Conservation (phyloP, 1,140 invertebrate species). For the Leptopilina boulardi region DNA sequence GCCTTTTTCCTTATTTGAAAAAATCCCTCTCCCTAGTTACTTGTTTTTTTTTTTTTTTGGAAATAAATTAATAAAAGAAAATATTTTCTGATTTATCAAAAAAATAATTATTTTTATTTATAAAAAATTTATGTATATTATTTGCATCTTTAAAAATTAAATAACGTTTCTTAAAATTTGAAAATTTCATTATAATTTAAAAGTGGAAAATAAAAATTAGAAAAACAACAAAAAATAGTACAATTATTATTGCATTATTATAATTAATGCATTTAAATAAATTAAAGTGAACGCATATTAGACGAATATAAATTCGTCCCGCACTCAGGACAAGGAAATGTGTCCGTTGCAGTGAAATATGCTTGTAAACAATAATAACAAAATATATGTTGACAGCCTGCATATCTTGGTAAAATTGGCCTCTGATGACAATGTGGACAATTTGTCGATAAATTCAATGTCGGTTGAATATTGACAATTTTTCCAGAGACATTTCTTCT, state of each 20-base stretch:
- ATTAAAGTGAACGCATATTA: constrained; percentile 54
- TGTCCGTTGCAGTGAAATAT: constrained; percentile 63
- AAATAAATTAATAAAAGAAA: too few species aligned
- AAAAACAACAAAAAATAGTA: too few species aligned
- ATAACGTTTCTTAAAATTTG: too few species aligned
- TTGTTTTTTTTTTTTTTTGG: too few species aligned
- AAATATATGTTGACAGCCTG: constrained; percentile 71
- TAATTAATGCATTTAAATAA: too few species aligned
- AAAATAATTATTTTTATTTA: too few species aligned
- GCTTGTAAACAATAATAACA: constrained; percentile 73
- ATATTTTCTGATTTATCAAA: too few species aligned
- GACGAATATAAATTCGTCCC: constrained; percentile 50
- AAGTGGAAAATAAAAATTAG: too few species aligned
- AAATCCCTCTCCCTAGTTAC: not conserved
- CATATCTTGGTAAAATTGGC: constrained; percentile 69
- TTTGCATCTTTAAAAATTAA: too few species aligned
- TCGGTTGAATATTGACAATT: constrained; percentile 31
- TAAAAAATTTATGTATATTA: too few species aligned
- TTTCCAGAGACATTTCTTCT: not conserved
- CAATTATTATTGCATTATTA: too few species aligned
- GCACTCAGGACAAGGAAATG: constrained; percentile 65
- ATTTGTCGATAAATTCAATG: constrained; percentile 57
- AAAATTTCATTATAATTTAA: too few species aligned
- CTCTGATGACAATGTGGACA: constrained; percentile 68
- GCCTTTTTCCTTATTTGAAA: not conserved